Evolutionary conservation across 2,797 vertebrate genomes (phyloP).

Genomic region (Pseudomugil gertrudae): DNA sequence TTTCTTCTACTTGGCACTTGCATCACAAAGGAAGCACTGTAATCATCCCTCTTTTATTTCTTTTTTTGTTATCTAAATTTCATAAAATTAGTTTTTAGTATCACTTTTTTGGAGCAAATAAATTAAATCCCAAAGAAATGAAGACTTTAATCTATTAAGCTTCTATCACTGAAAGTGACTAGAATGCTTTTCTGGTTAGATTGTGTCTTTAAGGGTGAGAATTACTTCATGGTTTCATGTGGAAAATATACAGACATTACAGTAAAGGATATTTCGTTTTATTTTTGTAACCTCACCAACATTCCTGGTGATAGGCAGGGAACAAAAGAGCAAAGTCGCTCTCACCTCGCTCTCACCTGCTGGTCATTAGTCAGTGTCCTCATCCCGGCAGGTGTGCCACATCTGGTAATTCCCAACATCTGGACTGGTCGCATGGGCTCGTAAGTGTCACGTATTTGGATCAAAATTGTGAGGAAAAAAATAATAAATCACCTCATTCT

Average conservation of each 20-base stretch:
- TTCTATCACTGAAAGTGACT: background rate
- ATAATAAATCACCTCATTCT: slow-evolving; percentile 46
- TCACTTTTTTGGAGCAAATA: background rate
- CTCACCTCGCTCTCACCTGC: slow-evolving; percentile 40
- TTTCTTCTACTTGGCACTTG: background rate
- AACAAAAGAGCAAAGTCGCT: slow-evolving; percentile 40
- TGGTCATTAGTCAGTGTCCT: slow-evolving; percentile 58
- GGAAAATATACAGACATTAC: slow-evolving; percentile 8
- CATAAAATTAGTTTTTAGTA: background rate
- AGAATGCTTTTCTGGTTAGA: background rate
- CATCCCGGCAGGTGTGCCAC: slow-evolving; percentile 67
- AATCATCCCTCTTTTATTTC: background rate
- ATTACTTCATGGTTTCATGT: background rate
- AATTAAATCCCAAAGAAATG: background rate
- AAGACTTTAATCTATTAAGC: background rate
- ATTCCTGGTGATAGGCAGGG: slow-evolving; percentile 13
- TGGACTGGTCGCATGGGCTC: slow-evolving; percentile 60
- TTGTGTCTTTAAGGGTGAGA: background rate
- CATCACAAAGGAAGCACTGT: background rate
- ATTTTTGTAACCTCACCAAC: background rate
- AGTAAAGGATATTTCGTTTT: slow-evolving; percentile 10
- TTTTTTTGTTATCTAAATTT: background rate
- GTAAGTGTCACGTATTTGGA: slow-evolving; percentile 28
- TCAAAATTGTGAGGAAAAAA: slow-evolving; percentile 56
- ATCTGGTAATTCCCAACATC: slow-evolving; percentile 70